These are phyloP conservation scores for Flabesymbios commensalis DNA, from an alignment of 2,888 invertebrate genomes.

Conservation along the genomic window DNA sequence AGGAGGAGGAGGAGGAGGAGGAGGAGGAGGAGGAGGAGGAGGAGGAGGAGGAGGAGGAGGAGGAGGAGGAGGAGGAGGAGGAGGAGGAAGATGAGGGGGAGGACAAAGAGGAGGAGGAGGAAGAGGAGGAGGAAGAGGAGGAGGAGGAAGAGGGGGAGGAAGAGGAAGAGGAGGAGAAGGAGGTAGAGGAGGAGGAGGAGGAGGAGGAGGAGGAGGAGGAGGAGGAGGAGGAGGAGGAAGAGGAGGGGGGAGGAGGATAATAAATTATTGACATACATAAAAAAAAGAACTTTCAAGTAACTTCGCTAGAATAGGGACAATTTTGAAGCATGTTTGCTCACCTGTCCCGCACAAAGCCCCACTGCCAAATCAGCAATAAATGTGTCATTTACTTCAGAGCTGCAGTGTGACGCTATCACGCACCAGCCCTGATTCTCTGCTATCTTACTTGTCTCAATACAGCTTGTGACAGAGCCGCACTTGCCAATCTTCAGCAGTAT, in stretches of 20 bases:
- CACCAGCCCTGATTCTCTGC: slow-evolving; percentile 76
- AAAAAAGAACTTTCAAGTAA: too few relatives aligned
- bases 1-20: not conserved
- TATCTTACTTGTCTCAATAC: slow-evolving; percentile 78
- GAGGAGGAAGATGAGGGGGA: not conserved
- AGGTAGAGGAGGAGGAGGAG: too few relatives aligned
- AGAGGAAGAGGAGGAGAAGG: too few relatives aligned
- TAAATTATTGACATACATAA: too few relatives aligned
- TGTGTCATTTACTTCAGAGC: slow-evolving; percentile 98
- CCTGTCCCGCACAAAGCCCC: slow-evolving; percentile 94
- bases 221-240: too few relatives aligned
- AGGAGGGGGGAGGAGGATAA: too few relatives aligned
- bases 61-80: not conserved
- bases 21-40: not conserved
- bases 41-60: not conserved
- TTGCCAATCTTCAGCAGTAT: slow-evolving; percentile 94
- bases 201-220: too few relatives aligned
- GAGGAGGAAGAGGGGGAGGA: not conserved
- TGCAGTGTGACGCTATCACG: slow-evolving; percentile 97
- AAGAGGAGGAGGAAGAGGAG: not conserved
- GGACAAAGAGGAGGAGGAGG: too few relatives aligned
- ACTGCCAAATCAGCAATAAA: slow-evolving; percentile 99
- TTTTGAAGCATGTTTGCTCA: too few relatives aligned
- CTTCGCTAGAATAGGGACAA: too few relatives aligned
- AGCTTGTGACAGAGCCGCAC: slow-evolving; percentile 98